Conservation (phyloP, 2,113 vertebrate species). For the Opisthocomus hoazin region DNA sequence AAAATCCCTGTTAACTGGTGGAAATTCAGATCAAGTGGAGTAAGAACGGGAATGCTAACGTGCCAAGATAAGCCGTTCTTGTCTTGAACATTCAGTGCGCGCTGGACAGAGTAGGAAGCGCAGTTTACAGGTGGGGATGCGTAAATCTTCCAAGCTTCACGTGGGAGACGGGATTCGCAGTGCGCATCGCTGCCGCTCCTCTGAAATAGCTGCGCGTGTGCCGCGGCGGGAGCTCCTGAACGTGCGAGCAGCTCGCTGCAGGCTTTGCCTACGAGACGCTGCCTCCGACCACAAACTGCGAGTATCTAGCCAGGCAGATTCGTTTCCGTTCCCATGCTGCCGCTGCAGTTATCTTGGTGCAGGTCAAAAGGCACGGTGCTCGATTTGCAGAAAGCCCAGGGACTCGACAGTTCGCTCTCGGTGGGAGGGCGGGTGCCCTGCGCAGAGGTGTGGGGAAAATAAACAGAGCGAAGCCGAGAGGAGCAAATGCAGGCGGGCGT, state of each 20-base stretch:
- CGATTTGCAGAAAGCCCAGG: background rate
- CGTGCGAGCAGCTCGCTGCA: accelerated
- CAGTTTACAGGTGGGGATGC: background rate
- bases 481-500: background rate
- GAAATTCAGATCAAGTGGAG: background rate
- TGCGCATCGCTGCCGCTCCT: background rate
- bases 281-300: background rate
- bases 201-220: background rate
- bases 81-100: background rate
- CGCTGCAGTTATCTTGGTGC: background rate
- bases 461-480: background rate
- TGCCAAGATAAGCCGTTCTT: background rate
- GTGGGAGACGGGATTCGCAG: background rate
- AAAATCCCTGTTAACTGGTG: background rate
- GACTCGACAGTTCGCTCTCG: background rate
- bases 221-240: background rate
- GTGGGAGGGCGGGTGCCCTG: background rate
- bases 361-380: background rate
- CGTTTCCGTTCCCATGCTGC: background rate
- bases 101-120: background rate
- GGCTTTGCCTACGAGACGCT: background rate
- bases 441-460: background rate
- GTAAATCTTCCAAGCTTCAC: background rate
- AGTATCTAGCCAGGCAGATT: background rate
- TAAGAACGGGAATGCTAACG: background rate